Base-by-base conservation (phyloP, 2,113 vertebrate species). In the Protobothrops flavoviridis region DNA sequence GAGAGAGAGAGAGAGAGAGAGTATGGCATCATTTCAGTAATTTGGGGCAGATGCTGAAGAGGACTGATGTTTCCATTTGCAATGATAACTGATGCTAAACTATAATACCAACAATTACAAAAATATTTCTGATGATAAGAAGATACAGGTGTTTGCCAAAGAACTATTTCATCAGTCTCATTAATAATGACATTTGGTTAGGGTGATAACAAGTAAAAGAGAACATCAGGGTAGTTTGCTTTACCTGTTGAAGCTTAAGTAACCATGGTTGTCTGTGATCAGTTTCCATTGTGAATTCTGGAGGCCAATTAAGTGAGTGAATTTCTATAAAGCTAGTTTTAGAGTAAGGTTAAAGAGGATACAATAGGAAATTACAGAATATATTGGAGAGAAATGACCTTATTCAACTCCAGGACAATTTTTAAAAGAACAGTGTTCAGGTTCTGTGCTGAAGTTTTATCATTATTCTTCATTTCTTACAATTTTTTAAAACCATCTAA, bases 291-390 rank as follows among this genome's bases (percentile, higher is more conserved):
- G n/a, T 85, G 93, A 96, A 90, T 94, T 96, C 90, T 95, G 52
- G 94, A 96, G 95, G 91, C 33, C 93, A 95, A 2, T 50, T 74
- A 33, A 74, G 12, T 74, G 64, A 33, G 5, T 74, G 29, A 74
- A 94, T 96, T 94, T 93, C 92, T 93, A 94, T 93, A 69, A 95
- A 90, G 55, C 93, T 96, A 88, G 93, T 96, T 96, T 97, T 93
- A 94, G 91, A 95, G 91, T 91, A 93, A 45, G 90, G 94, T 93
- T 95, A 93, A 94, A 95, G 96, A 94, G 12, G 96, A 89, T 89
- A 95, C 94, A 93, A 64, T 93, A 93, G 94, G 86, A 96, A 96
- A 96, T 90, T 94, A 92, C 94, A 87, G 26, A 86, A 94, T 26
- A 95, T 94, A 94, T 95, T 95, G 91, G 69, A 94, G 89, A 94